phyloP scores from a whole-genome alignment of 2,797 vertebrate genomes.

The Paguma larvata region DNA sequence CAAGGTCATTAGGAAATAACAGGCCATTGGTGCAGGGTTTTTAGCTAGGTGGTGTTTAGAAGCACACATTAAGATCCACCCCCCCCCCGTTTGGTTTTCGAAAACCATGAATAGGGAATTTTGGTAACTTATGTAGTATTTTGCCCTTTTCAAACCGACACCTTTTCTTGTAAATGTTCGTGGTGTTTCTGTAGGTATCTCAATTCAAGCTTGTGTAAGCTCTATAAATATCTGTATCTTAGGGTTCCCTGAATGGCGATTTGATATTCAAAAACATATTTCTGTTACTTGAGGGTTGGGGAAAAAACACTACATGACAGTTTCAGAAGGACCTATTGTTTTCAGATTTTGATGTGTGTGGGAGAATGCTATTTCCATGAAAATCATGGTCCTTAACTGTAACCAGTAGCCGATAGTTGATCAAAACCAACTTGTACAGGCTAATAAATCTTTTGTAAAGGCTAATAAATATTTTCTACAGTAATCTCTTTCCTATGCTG shows the following conservation, averaged over 20 bases:
- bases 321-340: constrained; percentile 79
- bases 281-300: constrained; percentile 72
- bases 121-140: too few species aligned
- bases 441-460: constrained; percentile 75
- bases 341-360: constrained; percentile 76
- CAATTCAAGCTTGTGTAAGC: too few species aligned
- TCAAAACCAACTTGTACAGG: constrained; percentile 86
- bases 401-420: constrained; percentile 83
- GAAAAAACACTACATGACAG: constrained; percentile 76
- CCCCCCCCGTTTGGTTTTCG: background rate
- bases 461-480: constrained; percentile 55
- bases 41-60: too few species aligned
- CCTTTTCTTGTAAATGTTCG: too few species aligned
- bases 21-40: too few species aligned
- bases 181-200: too few species aligned
- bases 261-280: too few species aligned
- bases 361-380: constrained; percentile 82
- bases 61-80: too few species aligned
- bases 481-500: constrained; percentile 86
- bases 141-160: too few species aligned
- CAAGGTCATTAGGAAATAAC: too few species aligned
- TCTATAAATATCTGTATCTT: too few species aligned
- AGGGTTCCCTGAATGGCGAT: too few species aligned
- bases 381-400: constrained; percentile 86
- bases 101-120: constrained; percentile 61